Evolutionary conservation across 2,113 vertebrate genomes (phyloP).

Genomic region (Malurus melanocephalus): DNA sequence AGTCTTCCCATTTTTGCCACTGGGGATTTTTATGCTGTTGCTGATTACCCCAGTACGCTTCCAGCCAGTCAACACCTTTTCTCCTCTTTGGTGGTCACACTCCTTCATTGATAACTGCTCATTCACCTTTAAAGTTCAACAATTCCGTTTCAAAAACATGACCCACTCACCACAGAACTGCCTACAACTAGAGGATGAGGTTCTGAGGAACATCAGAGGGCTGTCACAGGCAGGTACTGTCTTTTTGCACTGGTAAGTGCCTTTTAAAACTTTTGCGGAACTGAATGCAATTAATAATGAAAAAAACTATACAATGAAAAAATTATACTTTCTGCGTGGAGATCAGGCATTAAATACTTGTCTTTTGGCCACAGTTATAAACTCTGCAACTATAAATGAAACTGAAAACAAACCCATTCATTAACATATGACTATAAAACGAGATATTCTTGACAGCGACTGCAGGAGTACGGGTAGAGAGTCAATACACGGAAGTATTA

Average conservation of each 20-base stretch:
- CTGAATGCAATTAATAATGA: not conserved
- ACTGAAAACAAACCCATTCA: not conserved
- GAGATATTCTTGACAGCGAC: not conserved
- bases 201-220: not conserved
- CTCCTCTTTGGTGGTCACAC: not conserved
- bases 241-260: not conserved
- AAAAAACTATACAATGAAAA: accelerated
- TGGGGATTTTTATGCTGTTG: not conserved
- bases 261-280: not conserved
- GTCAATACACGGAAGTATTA: accelerated
- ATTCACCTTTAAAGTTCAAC: not conserved
- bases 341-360: not conserved
- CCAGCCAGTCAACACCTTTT: not conserved
- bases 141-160: accelerated
- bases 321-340: not conserved
- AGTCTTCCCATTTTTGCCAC: not conserved
- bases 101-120: not conserved
- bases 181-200: accelerated
- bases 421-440: accelerated
- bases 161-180: no score
- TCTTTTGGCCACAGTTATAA: not conserved
- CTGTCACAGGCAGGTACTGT: not conserved
- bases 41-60: not conserved
- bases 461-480: accelerated
- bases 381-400: not conserved